phyloP scores from a whole-genome alignment of 1,140 invertebrate genomes.

The Parapsyche elsis region DNA sequence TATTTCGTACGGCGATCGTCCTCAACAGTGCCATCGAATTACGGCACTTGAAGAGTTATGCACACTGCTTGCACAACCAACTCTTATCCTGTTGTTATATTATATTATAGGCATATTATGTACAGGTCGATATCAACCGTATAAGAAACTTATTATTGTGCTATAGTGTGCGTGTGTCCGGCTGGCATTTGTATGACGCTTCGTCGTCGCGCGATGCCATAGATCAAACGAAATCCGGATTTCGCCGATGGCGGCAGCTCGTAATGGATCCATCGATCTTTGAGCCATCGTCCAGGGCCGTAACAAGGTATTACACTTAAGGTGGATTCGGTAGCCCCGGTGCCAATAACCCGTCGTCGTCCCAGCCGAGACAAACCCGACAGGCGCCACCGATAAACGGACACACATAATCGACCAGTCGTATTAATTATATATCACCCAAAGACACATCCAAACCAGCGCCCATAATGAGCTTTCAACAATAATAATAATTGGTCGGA shows the following conservation, averaged over 20 bases:
- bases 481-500: no score
- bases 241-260: conserved; percentile 28
- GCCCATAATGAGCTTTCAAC: no score
- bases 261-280: conserved; percentile 43
- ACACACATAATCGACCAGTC: conserved; percentile 11
- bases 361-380: neutral
- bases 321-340: conserved; percentile 31
- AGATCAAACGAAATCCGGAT: conserved; percentile 43
- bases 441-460: no score
- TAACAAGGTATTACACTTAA: conserved; percentile 42
- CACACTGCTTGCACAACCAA: no score
- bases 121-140: no score
- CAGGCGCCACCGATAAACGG: conserved; percentile 15
- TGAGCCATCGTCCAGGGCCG: conserved; percentile 5
- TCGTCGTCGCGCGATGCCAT: neutral
- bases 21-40: no score
- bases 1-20: no score
- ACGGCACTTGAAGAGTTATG: no score
- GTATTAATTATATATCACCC: neutral
- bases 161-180: no score
- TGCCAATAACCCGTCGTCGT: conserved; percentile 26
- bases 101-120: no score
- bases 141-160: no score
- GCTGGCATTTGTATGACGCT: conserved; percentile 1
- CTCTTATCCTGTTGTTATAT: no score